Conservation (phyloP, 2,888 invertebrate species). For the Tanypteryx hageni region DNA sequence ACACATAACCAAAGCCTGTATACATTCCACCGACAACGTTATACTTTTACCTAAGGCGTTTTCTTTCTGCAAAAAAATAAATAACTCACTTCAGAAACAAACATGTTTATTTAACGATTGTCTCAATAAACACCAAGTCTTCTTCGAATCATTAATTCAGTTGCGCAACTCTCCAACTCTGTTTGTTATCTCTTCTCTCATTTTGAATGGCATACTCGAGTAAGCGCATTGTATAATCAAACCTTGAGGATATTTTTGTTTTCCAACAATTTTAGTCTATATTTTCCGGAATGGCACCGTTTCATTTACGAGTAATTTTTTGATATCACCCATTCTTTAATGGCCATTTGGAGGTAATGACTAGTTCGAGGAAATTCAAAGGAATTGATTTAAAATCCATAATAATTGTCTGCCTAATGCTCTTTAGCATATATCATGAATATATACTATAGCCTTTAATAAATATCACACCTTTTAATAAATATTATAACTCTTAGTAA, state of each 20-base stretch:
- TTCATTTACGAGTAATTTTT: no score
- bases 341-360: no score
- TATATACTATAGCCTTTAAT: no score
- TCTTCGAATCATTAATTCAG: conserved; percentile 11
- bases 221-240: neutral
- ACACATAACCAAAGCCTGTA: neutral
- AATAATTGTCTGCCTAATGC: no score
- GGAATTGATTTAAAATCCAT: no score
- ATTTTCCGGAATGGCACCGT: no score
- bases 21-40: neutral
- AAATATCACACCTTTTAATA: no score
- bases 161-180: neutral
- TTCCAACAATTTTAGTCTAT: neutral
- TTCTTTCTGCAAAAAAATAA: neutral
- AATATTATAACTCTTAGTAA: no score
- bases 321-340: no score
- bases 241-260: neutral
- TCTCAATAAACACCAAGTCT: neutral
- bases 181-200: neutral
- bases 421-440: no score
- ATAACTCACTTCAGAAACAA: neutral
- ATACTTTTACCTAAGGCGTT: neutral
- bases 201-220: neutral
- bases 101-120: neutral
- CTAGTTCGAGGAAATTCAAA: no score